These are phyloP conservation scores for Danio choprae DNA, from an alignment of 2,797 vertebrate genomes.

Conservation along the genomic window DNA sequence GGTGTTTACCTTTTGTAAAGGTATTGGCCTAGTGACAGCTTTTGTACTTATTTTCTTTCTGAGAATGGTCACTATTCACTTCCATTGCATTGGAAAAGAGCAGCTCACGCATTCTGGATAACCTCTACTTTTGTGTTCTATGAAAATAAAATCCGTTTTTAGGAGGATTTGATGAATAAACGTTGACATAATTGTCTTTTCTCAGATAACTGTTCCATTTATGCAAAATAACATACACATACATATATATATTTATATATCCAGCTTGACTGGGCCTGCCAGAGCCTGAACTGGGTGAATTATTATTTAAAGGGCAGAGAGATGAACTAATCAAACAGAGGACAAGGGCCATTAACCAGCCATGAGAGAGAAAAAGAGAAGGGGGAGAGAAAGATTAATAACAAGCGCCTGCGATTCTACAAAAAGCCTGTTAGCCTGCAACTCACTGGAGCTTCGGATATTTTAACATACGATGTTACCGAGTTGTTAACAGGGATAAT, in stretches of 20 bases:
- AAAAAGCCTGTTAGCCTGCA: conserved; percentile 29
- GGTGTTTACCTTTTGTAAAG: too few species aligned
- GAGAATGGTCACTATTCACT: too few species aligned
- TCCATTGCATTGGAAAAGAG: too few species aligned
- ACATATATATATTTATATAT: not conserved
- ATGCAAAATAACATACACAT: not conserved
- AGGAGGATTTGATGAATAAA: not conserved
- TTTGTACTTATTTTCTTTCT: too few species aligned
- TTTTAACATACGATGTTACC: not conserved
- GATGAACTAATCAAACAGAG: conserved; percentile 64
- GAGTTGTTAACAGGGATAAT: not conserved
- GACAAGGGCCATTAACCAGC: conserved; percentile 59
- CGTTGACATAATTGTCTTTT: not conserved
- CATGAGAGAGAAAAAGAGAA: conserved; percentile 21
- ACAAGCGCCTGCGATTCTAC: conserved; percentile 41
- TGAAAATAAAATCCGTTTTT: too few species aligned
- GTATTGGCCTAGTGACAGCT: too few species aligned
- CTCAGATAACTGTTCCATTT: not conserved
- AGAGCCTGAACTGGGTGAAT: conserved; percentile 50
- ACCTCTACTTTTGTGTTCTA: too few species aligned
- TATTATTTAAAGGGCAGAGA: conserved; percentile 61
- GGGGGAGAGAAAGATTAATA: conserved; percentile 56
- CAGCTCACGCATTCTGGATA: too few species aligned
- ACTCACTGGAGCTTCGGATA: conserved; percentile 18
- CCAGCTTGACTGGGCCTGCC: conserved; percentile 28